Conservation (phyloP, 2,797 vertebrate species). For the Pantherophis alleghaniensis region DNA sequence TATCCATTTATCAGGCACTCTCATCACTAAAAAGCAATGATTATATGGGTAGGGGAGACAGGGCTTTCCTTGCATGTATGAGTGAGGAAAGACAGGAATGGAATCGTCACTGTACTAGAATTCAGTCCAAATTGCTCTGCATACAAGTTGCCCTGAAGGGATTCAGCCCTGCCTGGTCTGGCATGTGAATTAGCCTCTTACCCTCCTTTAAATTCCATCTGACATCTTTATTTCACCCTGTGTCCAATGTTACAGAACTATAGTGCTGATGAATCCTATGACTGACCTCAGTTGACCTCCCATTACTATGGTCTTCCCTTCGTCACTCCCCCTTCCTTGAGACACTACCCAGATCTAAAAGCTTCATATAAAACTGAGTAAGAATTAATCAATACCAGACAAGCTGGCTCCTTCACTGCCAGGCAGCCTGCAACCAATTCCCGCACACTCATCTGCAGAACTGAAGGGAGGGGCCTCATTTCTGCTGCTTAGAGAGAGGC, state of each 20-base stretch:
- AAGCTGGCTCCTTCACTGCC: slow-evolving; percentile 40
- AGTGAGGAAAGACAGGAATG: not conserved
- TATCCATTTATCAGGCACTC: not conserved
- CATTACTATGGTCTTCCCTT: not conserved
- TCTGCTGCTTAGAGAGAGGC: not conserved
- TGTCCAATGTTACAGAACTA: not conserved
- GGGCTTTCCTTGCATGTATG: not conserved
- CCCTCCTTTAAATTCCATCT: not conserved
- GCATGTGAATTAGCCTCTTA: not conserved
- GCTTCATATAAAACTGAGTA: slow-evolving; percentile 21
- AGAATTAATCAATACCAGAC: slow-evolving; percentile 42
- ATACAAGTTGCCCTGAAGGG: not conserved
- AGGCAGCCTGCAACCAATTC: slow-evolving; percentile 28
- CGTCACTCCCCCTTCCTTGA: not conserved
- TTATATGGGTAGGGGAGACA: not conserved
- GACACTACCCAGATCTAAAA: slow-evolving; percentile 26
- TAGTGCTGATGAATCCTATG: not conserved
- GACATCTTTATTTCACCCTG: not conserved
- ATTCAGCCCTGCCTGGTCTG: not conserved
- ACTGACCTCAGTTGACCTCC: not conserved
- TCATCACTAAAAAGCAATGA: not conserved
- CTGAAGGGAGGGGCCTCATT: not conserved
- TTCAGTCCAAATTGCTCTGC: not conserved
- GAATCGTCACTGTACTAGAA: not conserved
- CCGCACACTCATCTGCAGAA: slow-evolving; percentile 22